These are phyloP conservation scores for Paralvinella palmiformis DNA, from an alignment of 1,140 invertebrate genomes.

Conservation along the genomic window DNA sequence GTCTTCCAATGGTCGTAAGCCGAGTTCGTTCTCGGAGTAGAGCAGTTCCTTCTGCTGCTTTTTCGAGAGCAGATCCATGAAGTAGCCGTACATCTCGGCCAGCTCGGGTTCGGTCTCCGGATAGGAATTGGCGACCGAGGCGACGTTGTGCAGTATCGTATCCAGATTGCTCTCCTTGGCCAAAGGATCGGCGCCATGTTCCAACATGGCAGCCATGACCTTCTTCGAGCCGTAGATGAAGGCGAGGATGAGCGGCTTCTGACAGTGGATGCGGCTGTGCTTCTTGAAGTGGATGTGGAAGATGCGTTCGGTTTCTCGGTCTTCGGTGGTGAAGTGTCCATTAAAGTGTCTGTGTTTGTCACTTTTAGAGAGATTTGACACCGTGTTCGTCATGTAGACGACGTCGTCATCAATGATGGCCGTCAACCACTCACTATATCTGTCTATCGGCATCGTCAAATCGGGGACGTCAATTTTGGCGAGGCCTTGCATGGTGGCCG, in stretches of 20 bases:
- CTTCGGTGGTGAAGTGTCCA: too few relatives aligned
- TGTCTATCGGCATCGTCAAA: too few relatives aligned
- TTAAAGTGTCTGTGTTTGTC: too few relatives aligned
- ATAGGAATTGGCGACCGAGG: neutral
- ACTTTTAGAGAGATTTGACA: too few relatives aligned
- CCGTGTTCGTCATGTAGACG: too few relatives aligned
- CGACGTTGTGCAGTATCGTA: conserved; percentile 7
- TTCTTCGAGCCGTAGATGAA: neutral
- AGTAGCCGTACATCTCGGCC: neutral
- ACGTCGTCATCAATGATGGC: too few relatives aligned
- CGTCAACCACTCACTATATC: too few relatives aligned
- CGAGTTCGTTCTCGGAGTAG: neutral
- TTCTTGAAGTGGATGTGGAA: too few relatives aligned
- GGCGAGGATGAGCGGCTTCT: neutral
- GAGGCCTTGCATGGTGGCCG: too few relatives aligned
- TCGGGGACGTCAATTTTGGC: too few relatives aligned
- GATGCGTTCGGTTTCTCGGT: too few relatives aligned
- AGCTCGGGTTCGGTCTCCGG: neutral
- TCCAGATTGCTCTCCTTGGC: neutral
- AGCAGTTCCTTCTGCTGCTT: neutral
- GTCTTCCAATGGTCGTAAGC: conserved; percentile 5
- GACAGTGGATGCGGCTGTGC: too few relatives aligned
- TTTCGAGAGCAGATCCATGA: neutral
- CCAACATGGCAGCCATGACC: neutral
- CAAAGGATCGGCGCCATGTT: neutral